Conservation (phyloP, 2,888 invertebrate species). For the Hydriomena furcata region DNA sequence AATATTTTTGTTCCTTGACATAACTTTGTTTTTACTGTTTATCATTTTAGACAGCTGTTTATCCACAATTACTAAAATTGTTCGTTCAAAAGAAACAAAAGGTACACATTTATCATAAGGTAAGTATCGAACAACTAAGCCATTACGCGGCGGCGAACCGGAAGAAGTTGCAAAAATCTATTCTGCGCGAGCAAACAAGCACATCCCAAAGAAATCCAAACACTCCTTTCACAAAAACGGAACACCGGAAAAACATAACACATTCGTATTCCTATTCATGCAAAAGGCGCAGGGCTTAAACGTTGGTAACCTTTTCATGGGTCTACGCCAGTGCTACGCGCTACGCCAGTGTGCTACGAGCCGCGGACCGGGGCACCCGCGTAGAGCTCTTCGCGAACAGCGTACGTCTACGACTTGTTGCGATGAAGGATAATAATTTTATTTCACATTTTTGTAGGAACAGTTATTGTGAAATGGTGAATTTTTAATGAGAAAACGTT, state of each 20-base stretch:
- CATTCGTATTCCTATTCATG: conserved; percentile 72
- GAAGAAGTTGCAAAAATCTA: conserved; percentile 20
- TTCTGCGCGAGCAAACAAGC: conserved; percentile 36
- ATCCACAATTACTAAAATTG: too few relatives aligned
- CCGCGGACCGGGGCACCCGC: conserved; percentile 53
- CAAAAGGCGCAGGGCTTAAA: conserved; percentile 75
- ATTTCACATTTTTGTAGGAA: conserved; percentile 9
- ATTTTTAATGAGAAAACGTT: background rate
- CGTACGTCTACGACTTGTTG: conserved; percentile 43
- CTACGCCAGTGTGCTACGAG: conserved; percentile 52
- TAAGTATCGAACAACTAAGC: background rate
- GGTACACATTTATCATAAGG: too few relatives aligned
- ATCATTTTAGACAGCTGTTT: too few relatives aligned
- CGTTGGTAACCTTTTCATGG: conserved; percentile 73
- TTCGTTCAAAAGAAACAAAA: too few relatives aligned
- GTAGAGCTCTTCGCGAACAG: conserved; percentile 27
- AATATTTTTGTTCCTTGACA: too few relatives aligned
- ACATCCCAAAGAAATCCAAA: conserved; percentile 59
- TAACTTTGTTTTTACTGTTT: too few relatives aligned
- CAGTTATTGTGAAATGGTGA: conserved; percentile 18
- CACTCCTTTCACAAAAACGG: conserved; percentile 67
- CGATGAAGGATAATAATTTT: conserved; percentile 33
- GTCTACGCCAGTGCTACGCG: conserved; percentile 55
- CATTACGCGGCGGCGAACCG: background rate
- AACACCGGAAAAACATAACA: conserved; percentile 67